Conservation (phyloP, 2,113 vertebrate genomes). For the Pseudorhombus dupliciocellatus region DNA sequence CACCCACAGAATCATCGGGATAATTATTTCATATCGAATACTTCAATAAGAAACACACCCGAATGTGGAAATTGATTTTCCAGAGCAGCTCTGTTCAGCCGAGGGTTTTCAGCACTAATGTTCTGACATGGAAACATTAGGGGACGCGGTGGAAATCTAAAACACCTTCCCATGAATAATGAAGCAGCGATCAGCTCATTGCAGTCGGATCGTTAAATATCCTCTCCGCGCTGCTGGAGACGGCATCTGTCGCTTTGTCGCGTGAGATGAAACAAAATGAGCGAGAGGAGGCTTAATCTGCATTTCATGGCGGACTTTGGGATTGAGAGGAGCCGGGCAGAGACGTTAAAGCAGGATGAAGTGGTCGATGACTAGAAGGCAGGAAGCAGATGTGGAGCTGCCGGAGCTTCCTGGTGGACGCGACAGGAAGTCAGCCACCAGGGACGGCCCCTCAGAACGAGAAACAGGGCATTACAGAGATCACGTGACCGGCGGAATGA, state of each 20-base stretch:
- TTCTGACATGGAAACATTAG: too few species aligned
- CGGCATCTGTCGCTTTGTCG: too few species aligned
- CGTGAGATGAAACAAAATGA: not conserved
- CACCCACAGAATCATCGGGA: too few species aligned
- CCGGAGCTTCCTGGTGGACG: constrained; percentile 28
- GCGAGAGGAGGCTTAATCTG: not conserved
- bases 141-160: too few species aligned
- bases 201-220: not conserved
- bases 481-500: constrained; percentile 18
- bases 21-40: too few species aligned
- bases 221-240: not conserved
- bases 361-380: not conserved
- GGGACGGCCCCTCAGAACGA: constrained; percentile 49
- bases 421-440: constrained; percentile 61
- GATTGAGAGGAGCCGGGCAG: not conserved
- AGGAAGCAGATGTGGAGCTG: constrained; percentile 48
- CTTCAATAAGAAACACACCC: too few species aligned
- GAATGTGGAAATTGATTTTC: too few species aligned
- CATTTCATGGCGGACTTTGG: not conserved
- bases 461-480: constrained; percentile 26
- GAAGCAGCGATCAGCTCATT: too few species aligned
- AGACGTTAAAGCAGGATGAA: not conserved
- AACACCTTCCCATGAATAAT: too few species aligned
- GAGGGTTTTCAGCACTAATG: too few species aligned
- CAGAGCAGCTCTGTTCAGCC: too few species aligned